phyloP scores from a whole-genome alignment of 2,113 vertebrate genomes.

The Eretmodus cyanostictus region DNA sequence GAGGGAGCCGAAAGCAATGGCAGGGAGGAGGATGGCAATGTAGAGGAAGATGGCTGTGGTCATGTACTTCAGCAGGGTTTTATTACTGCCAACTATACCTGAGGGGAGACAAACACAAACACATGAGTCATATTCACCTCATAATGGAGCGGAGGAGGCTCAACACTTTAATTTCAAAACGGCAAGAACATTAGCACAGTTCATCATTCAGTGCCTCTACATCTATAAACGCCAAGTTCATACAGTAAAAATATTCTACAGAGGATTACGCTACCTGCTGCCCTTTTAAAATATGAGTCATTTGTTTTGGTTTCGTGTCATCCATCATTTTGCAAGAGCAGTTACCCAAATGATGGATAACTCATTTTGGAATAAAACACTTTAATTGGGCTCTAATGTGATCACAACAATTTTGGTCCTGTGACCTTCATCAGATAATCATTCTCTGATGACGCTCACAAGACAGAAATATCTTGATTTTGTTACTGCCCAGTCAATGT shows the following conservation, averaged over 20 bases:
- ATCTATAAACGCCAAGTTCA: not conserved
- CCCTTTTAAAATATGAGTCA: not conserved
- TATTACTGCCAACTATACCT: slow-evolving; percentile 93
- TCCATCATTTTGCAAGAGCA: slow-evolving; percentile 4
- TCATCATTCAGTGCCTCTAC: slow-evolving; percentile 1
- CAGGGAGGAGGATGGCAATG: slow-evolving; percentile 93
- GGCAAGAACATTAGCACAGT: slow-evolving; percentile 16
- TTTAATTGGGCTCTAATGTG: slow-evolving; percentile 42
- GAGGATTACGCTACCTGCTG: not conserved
- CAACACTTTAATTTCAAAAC: slow-evolving; percentile 22
- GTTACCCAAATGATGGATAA: slow-evolving; percentile 21
- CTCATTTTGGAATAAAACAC: slow-evolving; percentile 18
- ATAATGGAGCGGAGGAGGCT: slow-evolving; percentile 33
- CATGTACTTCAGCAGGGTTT: slow-evolving; percentile 92
- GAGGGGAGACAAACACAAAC: slow-evolving; percentile 46
- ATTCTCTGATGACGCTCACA: slow-evolving; percentile 30
- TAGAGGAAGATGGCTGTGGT: slow-evolving; percentile 98
- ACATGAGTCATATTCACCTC: slow-evolving; percentile 36
- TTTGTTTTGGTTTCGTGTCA: not conserved
- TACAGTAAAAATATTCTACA: not conserved
- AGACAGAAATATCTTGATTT: slow-evolving; percentile 21
- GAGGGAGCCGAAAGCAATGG: slow-evolving; percentile 96
- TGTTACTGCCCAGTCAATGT: not conserved
- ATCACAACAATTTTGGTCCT: slow-evolving; percentile 18
- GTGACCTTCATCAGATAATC: slow-evolving; percentile 40